phyloP scores from a whole-genome alignment of 2,797 vertebrate species.

The Sebastes paucispinis region DNA sequence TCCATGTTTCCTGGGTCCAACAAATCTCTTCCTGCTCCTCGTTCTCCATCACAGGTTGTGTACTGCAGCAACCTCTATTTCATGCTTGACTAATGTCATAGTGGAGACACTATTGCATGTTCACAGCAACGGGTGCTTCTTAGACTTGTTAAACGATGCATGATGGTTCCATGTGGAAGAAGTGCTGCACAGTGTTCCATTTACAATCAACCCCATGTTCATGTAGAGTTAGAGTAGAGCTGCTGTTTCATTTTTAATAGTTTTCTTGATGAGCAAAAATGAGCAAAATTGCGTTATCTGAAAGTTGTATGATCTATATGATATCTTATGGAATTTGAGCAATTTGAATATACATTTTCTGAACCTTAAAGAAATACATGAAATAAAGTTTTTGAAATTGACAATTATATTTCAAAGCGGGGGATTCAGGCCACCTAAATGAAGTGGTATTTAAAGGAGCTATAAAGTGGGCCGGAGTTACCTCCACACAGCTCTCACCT shows the following conservation, averaged over 20 bases:
- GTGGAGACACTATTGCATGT: neutral
- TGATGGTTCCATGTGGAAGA: neutral
- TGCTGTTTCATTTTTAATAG: neutral
- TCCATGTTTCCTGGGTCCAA: constrained; percentile 86
- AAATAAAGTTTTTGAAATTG: neutral
- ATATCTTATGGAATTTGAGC: neutral
- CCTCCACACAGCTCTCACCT: no score
- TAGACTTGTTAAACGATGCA: neutral
- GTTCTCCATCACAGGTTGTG: constrained; percentile 52
- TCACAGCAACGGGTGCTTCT: neutral
- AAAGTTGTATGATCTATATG: neutral
- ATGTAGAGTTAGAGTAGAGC: no score
- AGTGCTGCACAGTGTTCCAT: neutral
- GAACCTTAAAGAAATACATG: neutral
- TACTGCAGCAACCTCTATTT: neutral
- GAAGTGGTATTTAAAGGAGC: neutral
- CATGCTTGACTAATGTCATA: neutral
- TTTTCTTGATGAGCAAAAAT: neutral
- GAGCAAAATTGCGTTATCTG: neutral
- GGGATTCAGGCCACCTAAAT: neutral
- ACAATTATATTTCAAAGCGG: no score
- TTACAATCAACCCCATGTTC: neutral
- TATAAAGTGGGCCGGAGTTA: no score
- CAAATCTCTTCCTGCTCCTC: constrained; percentile 61
- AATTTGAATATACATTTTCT: neutral